phyloP scores from a whole-genome alignment of 2,888 invertebrate species.

The Rotaria sp. region DNA sequence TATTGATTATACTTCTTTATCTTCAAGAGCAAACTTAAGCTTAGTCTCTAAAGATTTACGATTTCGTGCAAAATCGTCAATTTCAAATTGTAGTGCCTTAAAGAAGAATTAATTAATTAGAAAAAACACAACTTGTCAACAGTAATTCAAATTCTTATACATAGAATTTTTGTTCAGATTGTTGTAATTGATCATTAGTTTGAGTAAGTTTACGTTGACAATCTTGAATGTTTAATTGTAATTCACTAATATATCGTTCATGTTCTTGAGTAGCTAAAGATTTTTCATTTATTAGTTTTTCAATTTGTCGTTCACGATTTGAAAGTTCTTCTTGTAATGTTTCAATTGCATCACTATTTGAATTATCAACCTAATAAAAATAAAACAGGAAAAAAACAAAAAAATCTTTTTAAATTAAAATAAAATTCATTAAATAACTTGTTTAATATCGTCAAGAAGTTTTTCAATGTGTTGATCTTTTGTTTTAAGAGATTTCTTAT shows the following conservation, averaged over 20 bases:
- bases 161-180: background rate
- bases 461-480: too few species aligned
- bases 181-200: background rate
- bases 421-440: background rate
- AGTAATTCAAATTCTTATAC: background rate
- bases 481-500: too few species aligned
- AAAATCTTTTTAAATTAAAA: background rate
- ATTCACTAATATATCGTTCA: too few species aligned
- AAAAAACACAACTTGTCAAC: too few species aligned
- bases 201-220: background rate
- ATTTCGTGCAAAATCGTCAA: background rate
- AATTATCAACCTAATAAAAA: background rate
- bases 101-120: background rate
- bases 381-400: background rate
- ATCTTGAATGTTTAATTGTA: background rate
- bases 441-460: background rate
- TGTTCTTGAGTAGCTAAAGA: too few species aligned
- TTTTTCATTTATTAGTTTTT: background rate
- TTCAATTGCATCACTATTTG: background rate
- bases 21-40: background rate
- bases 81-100: background rate
- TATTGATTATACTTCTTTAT: background rate
- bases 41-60: background rate
- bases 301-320: background rate
- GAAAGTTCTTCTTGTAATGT: background rate